Percentiles rank a stretch among this genome's conserved stretches.
phyloP scores from a whole-genome alignment of 2,113 vertebrate species.

The Phyllostomus hastatus region DNA sequence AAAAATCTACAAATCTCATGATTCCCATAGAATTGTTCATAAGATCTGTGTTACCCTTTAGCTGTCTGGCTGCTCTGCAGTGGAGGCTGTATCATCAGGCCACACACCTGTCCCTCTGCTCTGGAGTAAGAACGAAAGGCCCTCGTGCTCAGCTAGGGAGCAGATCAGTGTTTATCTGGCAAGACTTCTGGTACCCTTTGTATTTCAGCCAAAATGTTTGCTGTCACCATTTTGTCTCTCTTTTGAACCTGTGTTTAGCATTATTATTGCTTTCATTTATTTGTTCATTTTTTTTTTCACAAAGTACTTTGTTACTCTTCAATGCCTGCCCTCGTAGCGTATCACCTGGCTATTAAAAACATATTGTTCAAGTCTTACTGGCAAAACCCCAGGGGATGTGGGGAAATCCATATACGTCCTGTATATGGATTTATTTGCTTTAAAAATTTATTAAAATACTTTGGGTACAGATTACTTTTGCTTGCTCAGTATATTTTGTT shows the following conservation, averaged over 20 bases:
- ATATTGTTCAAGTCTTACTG: constrained; percentile 62
- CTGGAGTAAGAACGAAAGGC: neutral
- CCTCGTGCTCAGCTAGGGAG: neutral
- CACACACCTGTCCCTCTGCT: neutral
- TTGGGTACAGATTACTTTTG: constrained; percentile 67
- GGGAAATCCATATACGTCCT: too few species aligned
- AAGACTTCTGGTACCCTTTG: neutral
- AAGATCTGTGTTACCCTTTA: neutral
- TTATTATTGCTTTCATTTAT: neutral
- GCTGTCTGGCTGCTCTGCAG: neutral
- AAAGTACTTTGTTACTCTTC: constrained; percentile 50
- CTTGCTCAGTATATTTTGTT: constrained; percentile 70
- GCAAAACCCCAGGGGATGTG: constrained; percentile 62
- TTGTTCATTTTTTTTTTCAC: constrained; percentile 28
- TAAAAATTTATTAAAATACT: constrained; percentile 74
- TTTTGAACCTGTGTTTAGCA: constrained; percentile 53
- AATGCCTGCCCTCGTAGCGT: neutral
- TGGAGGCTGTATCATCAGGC: neutral
- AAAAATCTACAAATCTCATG: neutral
- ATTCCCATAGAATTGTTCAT: neutral
- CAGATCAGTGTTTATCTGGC: neutral
- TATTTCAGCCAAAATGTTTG: constrained; percentile 63
- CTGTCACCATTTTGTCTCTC: constrained; percentile 28
- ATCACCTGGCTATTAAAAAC: constrained; percentile 73
- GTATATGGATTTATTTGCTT: constrained; percentile 75